phyloP scores from a whole-genome alignment of 2,113 vertebrate species.

The Rynchops niger region DNA sequence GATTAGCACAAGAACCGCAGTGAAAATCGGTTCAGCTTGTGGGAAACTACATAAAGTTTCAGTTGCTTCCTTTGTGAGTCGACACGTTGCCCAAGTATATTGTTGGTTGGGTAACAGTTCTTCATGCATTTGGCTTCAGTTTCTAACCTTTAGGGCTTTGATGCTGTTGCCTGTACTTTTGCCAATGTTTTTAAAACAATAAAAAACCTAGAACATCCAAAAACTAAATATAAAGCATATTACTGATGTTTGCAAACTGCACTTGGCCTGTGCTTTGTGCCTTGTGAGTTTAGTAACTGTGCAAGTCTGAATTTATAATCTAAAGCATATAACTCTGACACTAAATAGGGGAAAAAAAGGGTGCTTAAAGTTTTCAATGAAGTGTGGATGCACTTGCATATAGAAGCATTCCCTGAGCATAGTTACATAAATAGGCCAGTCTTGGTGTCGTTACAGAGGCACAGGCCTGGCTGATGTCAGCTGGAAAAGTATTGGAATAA shows the following conservation, averaged over 20 bases:
- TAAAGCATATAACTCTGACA: neutral
- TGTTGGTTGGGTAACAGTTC: neutral
- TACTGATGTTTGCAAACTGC: neutral
- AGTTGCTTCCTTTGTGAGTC: neutral
- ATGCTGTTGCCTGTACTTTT: neutral
- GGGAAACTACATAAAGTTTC: neutral
- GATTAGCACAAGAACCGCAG: neutral
- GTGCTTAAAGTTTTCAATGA: neutral
- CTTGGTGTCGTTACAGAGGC: neutral
- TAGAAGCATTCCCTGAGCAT: neutral
- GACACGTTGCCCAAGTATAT: neutral
- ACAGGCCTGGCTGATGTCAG: neutral
- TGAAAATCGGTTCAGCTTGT: neutral
- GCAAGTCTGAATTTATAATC: neutral
- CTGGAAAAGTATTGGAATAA: neutral
- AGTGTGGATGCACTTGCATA: neutral
- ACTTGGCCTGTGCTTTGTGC: neutral
- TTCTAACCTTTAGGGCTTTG: constrained; percentile 34
- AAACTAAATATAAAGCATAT: neutral
- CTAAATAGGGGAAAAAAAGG: neutral
- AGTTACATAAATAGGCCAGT: neutral
- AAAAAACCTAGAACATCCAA: neutral
- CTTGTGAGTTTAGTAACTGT: neutral
- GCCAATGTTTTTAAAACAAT: constrained; percentile 17
- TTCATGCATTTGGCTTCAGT: neutral